These are phyloP conservation scores for Volucella zonaria DNA, from an alignment of 2,888 invertebrate genomes.

Conservation along the genomic window DNA sequence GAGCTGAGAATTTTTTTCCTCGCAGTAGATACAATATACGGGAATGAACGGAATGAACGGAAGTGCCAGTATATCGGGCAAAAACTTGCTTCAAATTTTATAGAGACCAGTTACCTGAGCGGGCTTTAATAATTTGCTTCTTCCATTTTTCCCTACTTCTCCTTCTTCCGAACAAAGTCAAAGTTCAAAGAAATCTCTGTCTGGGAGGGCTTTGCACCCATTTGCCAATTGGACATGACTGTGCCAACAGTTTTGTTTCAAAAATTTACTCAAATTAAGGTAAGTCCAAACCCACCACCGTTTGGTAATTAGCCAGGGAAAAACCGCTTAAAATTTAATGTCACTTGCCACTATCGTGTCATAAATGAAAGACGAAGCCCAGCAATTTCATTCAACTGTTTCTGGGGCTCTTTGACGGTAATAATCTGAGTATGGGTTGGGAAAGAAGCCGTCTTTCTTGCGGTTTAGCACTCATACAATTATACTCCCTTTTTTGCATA, in stretches of 20 bases:
- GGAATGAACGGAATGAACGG: conserved; percentile 43
- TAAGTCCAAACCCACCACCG: conserved; percentile 11
- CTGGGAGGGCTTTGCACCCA: conserved; percentile 34
- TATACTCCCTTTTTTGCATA: conserved; percentile 31
- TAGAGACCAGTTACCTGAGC: neutral
- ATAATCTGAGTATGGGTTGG: conserved; percentile 11
- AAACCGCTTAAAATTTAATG: conserved; percentile 53
- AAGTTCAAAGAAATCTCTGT: conserved; percentile 38
- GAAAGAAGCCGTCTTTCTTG: conserved; percentile 28
- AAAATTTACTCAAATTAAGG: conserved; percentile 7
- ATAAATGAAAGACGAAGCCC: conserved; percentile 19
- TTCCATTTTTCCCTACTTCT: conserved; percentile 20
- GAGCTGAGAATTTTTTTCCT: neutral
- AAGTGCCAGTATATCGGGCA: conserved; percentile 38
- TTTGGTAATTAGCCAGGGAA: conserved; percentile 32
- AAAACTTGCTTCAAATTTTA: conserved; percentile 26
- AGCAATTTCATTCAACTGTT: conserved; percentile 40
- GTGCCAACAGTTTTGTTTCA: neutral
- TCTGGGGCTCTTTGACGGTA: conserved; percentile 23
- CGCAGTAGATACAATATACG: neutral
- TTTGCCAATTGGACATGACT: conserved; percentile 18
- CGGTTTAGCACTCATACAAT: conserved; percentile 3
- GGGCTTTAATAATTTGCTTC: conserved; percentile 12
- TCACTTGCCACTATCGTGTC: conserved; percentile 32
- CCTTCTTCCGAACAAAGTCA: conserved; percentile 3